Evolutionary conservation across 2,888 invertebrate genomes (phyloP), one percentile per base, ranked within the genome.

Genomic region (Ormyrus pomaceus): DNA sequence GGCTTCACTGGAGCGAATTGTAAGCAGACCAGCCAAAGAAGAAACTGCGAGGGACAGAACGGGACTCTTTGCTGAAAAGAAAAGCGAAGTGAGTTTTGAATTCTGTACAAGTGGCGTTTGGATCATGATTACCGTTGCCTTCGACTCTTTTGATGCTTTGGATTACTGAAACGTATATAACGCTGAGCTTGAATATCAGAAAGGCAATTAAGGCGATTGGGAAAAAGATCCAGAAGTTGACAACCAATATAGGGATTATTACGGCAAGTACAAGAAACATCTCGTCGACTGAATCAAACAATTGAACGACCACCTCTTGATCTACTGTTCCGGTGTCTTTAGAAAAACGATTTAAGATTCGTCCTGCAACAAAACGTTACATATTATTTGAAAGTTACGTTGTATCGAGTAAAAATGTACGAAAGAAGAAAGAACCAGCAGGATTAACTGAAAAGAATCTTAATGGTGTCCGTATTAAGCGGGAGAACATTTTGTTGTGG

Each of bases 31-130:
- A 82, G 95, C 93, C 6, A 98, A 92, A 0, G 97, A 95, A 0
- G 97, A 95, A 13, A 95, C 95, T 84, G 98, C 93, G 88, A 98
- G 97, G 0, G 97, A 96, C 89, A 97, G 98, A 0, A 98, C 95
- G 0, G 98, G 98, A 91, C 97, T 97, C 82, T 96, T 87, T 5
- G 34, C 34, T 34, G 34, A 34, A 34, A 34, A 34, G 34, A 34
- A 34, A 34, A 34, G 34, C 3, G 34, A 0, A 34, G 34, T 34
- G 34, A 34, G 34, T 87, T 7, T 7, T 34, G 13, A 34, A 61
- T 13, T 7, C 4, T 34, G 9, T 34, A 11, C 11, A 11, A 11
- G n/a, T n/a, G 10, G 11, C 19, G 2, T 89, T 88, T 89, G 92
- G 6, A 92, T 91, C 50, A 89, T 88, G 34, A 34, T 34, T 34